Evolutionary conservation across 30 jellyfish, hydroid and myxozoan genomes (phyloP).

Genomic region (Nemopilema nomurai): DNA sequence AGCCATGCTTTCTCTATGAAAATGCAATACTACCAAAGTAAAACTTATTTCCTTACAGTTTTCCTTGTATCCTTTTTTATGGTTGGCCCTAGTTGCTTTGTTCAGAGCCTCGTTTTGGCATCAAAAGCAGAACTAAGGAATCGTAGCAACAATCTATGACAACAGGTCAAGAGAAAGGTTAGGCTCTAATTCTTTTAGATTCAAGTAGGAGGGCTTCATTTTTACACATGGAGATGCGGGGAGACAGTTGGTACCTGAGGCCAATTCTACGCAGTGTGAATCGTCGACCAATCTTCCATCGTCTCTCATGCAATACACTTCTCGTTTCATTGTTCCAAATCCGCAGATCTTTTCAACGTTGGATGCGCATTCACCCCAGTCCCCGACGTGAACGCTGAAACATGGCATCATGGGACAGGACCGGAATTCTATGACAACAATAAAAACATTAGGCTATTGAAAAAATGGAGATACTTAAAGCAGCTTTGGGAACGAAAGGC

Average conservation of each 20-base stretch:
- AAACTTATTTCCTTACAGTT: too few relatives aligned
- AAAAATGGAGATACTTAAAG: not conserved
- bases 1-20: too few relatives aligned
- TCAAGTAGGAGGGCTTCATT: too few relatives aligned
- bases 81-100: too few relatives aligned
- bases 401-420: conserved; percentile 69
- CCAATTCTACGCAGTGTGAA: conserved; percentile 31
- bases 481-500: not conserved
- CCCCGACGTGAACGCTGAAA: conserved; percentile 22
- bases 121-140: too few relatives aligned
- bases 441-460: not conserved
- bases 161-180: too few relatives aligned
- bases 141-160: too few relatives aligned
- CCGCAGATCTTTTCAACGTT: conserved; percentile 52
- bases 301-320: conserved; percentile 57
- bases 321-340: conserved; percentile 33
- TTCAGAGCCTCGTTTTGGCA: too few relatives aligned
- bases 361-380: conserved; percentile 50
- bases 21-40: too few relatives aligned
- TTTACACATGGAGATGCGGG: too few relatives aligned
- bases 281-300: conserved; percentile 60
- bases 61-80: too few relatives aligned
- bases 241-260: conserved; percentile 15
- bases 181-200: too few relatives aligned
- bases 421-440: conserved; percentile 50